phyloP scores from a whole-genome alignment of 2,113 vertebrate species.

The Serilophus lunatus region DNA sequence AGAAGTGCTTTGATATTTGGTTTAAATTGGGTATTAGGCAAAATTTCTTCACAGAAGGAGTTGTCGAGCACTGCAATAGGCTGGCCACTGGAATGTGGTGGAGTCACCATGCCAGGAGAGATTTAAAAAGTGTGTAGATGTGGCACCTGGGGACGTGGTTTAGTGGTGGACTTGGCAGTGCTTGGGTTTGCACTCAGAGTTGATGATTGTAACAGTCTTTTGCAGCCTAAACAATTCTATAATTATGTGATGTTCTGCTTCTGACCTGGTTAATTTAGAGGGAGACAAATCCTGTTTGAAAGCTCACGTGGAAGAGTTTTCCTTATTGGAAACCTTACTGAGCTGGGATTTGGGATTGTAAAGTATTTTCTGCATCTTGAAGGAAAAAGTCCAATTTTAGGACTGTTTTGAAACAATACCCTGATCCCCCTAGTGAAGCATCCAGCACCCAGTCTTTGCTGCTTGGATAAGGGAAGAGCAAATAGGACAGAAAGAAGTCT shows the following conservation, averaged over 20 bases:
- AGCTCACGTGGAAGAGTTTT: background rate
- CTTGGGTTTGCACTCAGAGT: background rate
- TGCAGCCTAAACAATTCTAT: background rate
- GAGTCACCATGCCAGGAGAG: background rate
- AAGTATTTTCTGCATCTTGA: background rate
- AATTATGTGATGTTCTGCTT: background rate
- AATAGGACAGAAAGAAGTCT: background rate
- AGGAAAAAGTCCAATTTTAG: background rate
- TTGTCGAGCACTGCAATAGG: background rate
- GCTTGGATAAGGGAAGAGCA: background rate
- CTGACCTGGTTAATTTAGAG: background rate
- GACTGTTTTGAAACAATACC: background rate
- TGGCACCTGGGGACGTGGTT: fast-evolving
- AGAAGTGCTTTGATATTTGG: background rate
- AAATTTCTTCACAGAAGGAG: background rate
- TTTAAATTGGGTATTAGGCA: background rate
- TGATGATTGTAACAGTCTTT: background rate
- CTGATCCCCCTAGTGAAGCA: background rate
- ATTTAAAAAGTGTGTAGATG: background rate
- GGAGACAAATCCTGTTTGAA: background rate
- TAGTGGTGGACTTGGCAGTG: background rate
- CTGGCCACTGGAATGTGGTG: background rate
- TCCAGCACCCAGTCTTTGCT: background rate
- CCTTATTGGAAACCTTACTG: background rate
- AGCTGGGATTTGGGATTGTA: background rate